A percentile compares a stretch with the other conserved stretches of the same genome.
Conservation (phyloP, 2,888 invertebrate species). For the Perithous albicinctus region DNA sequence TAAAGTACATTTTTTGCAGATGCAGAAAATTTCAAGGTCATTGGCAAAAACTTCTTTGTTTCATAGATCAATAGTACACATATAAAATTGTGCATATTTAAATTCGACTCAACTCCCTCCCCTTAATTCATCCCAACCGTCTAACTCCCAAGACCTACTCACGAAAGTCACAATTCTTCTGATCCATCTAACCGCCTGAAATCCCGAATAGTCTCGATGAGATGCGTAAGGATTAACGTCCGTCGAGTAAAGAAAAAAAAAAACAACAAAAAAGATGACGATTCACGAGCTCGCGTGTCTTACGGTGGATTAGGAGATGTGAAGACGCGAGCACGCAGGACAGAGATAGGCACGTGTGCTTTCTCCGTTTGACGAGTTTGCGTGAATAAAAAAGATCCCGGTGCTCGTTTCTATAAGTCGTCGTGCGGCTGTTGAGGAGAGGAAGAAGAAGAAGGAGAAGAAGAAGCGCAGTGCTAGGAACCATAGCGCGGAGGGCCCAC, state of each 20-base stretch:
- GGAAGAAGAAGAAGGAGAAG: too few species aligned
- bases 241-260: neutral
- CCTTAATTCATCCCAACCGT: neutral
- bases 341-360: neutral
- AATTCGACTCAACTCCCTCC: too few species aligned
- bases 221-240: constrained; percentile 14
- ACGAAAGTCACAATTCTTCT: neutral
- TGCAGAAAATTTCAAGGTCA: too few species aligned
- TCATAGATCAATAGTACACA: too few species aligned
- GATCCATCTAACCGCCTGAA: neutral
- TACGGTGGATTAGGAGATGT: constrained; percentile 4
- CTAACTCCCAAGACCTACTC: neutral
- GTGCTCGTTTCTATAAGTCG: constrained; percentile 45
- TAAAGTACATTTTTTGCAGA: too few species aligned
- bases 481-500: constrained; percentile 18
- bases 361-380: neutral
- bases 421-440: too few species aligned
- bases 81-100: too few species aligned
- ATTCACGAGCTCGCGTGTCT: constrained; percentile 3
- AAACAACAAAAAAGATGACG: too few species aligned
- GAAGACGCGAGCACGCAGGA: neutral
- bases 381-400: constrained; percentile 13
- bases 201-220: constrained; percentile 3
- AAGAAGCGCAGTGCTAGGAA: neutral
- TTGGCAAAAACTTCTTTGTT: too few species aligned